These are phyloP conservation scores for Archips crataeganus DNA, from an alignment of 2,888 invertebrate genomes.

Conservation along the genomic window DNA sequence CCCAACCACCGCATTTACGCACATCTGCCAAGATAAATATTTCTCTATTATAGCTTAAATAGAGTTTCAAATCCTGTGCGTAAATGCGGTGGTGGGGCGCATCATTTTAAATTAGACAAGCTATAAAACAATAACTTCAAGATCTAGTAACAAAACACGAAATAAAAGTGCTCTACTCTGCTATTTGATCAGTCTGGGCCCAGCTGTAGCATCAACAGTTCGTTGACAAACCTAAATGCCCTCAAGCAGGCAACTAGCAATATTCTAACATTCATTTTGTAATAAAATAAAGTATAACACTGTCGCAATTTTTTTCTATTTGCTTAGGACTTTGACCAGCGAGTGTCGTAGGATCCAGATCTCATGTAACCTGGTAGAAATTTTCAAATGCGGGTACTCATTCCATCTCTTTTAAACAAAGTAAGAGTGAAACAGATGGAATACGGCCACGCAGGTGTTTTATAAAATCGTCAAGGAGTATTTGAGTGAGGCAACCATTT, in stretches of 20 bases:
- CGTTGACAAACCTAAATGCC: constrained; percentile 42
- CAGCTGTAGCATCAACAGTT: constrained; percentile 39
- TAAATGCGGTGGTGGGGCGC: no score
- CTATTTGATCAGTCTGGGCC: not conserved
- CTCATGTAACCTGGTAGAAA: not conserved
- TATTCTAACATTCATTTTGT: constrained; percentile 43
- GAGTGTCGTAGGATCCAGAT: not conserved
- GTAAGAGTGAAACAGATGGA: not conserved
- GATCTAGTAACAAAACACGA: not conserved
- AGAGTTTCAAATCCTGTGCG: no score
- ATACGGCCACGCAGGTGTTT: not conserved
- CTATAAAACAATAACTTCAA: not conserved
- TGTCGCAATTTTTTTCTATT: not conserved
- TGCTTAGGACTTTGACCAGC: not conserved
- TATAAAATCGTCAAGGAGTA: not conserved
- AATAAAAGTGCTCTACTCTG: not conserved
- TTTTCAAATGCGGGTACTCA: not conserved
- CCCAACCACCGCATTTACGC: no score
- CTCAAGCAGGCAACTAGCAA: constrained; percentile 42
- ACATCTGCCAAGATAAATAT: no score
- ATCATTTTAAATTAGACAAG: no score
- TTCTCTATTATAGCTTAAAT: no score
- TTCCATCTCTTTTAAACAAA: not conserved
- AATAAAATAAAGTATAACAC: constrained; percentile 33
- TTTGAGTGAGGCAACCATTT: no score